A percentile compares a stretch with the other conserved stretches of the same genome.
Evolutionary conservation across 2,113 vertebrate genomes (phyloP).

Genomic region (Gobio gobio): DNA sequence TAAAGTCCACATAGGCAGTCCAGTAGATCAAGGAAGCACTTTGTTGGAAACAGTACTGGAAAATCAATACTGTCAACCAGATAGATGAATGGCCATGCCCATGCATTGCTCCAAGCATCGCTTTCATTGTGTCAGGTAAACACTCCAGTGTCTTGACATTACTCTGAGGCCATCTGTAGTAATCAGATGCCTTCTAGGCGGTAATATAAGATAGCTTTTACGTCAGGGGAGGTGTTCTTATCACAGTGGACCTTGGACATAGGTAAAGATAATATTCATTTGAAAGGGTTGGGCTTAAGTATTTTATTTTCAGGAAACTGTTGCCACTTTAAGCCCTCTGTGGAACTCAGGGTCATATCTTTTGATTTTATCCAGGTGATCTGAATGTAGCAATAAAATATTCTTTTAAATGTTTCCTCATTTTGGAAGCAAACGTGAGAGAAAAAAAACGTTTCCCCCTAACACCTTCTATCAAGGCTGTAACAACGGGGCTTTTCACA

Average conservation of each 20-base stretch:
- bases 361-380: too few species aligned
- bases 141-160: slow-evolving; percentile 56
- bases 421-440: neutral
- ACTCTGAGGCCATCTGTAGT: slow-evolving; percentile 54
- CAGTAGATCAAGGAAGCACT: slow-evolving; percentile 64
- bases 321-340: neutral
- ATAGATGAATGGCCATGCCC: slow-evolving; percentile 55
- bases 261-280: slow-evolving; percentile 52
- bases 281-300: slow-evolving; percentile 45
- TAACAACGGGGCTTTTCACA: too few species aligned
- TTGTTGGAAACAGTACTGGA: slow-evolving; percentile 48
- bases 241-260: slow-evolving; percentile 80
- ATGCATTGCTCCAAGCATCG: slow-evolving; percentile 62
- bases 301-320: slow-evolving; percentile 23
- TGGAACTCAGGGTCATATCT: neutral
- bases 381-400: too few species aligned
- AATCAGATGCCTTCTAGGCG: slow-evolving; percentile 71
- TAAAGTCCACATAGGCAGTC: slow-evolving; percentile 67
- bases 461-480: too few species aligned
- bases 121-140: slow-evolving; percentile 51
- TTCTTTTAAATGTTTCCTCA: neutral
- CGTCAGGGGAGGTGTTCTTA: slow-evolving; percentile 76
- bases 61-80: slow-evolving; percentile 63
- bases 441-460: too few species aligned
- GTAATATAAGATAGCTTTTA: slow-evolving; percentile 72